phyloP scores from a whole-genome alignment of 2,888 invertebrate species.

The Nymphalis urticae region DNA sequence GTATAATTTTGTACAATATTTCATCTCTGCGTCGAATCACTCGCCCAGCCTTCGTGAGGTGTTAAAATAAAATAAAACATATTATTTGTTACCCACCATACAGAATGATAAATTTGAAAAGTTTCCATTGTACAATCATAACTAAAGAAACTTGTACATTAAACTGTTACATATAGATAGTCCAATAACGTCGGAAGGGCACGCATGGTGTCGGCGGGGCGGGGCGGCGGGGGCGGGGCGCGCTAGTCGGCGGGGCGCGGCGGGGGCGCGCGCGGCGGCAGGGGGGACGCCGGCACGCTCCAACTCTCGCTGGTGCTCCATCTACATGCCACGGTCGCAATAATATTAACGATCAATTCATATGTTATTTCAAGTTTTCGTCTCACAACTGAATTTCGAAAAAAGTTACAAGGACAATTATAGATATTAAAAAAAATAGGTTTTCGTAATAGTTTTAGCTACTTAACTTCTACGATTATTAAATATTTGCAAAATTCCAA shows the following conservation, averaged over 20 bases:
- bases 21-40: neutral
- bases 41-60: neutral
- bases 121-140: no score
- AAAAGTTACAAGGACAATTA: no score
- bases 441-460: no score
- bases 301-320: conserved; percentile 75
- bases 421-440: no score
- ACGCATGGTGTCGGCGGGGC: neutral
- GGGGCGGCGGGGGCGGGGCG: conserved; percentile 23
- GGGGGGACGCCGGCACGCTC: conserved; percentile 77
- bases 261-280: conserved; percentile 75
- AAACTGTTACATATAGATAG: no score
- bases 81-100: neutral
- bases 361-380: no score
- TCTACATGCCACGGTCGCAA: conserved; percentile 42
- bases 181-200: neutral
- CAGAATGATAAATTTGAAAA: neutral
- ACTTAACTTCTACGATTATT: no score
- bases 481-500: no score
- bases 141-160: no score
- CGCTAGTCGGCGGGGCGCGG: conserved; percentile 72
- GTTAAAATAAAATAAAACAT: neutral
- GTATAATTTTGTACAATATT: conserved; percentile 8
- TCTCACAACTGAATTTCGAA: no score
- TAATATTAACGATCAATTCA: neutral